phyloP scores from a whole-genome alignment of 2,888 invertebrate species.

The Thymelicus sylvestris region DNA sequence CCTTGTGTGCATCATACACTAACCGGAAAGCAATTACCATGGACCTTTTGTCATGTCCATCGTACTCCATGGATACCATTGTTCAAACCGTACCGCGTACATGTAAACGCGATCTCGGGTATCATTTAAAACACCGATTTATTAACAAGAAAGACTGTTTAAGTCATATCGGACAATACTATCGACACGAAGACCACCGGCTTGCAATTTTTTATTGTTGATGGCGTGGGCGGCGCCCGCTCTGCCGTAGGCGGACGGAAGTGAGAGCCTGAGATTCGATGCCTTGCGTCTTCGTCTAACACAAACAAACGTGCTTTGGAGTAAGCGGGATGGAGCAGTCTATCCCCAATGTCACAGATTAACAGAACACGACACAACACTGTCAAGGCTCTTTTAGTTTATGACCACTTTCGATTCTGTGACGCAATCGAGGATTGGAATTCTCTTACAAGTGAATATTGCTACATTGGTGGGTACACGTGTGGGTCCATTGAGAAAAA shows the following conservation, averaged over 20 bases:
- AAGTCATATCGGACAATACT: constrained; percentile 57
- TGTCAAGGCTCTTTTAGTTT: constrained; percentile 76
- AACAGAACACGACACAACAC: constrained; percentile 64
- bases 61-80: constrained; percentile 13
- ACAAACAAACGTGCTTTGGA: constrained; percentile 52
- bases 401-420: constrained; percentile 78
- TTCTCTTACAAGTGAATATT: constrained; percentile 50
- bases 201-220: constrained; percentile 76
- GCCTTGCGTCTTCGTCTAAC: constrained; percentile 73
- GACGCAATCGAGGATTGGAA: constrained; percentile 71
- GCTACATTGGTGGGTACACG: constrained; percentile 29
- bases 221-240: constrained; percentile 73
- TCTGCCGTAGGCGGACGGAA: constrained; percentile 80
- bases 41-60: constrained; percentile 25
- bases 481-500: constrained; percentile 62
- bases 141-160: constrained; percentile 31
- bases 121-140: constrained; percentile 25
- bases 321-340: constrained; percentile 59
- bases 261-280: constrained; percentile 75
- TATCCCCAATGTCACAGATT: constrained; percentile 76
- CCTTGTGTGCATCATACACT: background rate
- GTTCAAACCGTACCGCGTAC: constrained; percentile 16
- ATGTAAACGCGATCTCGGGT: constrained; percentile 13
- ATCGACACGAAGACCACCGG: constrained; percentile 66
- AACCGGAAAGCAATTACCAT: constrained; percentile 22